Evolutionary conservation across 2,888 invertebrate genomes (phyloP).

Genomic region (Invenusta paracnida): DNA sequence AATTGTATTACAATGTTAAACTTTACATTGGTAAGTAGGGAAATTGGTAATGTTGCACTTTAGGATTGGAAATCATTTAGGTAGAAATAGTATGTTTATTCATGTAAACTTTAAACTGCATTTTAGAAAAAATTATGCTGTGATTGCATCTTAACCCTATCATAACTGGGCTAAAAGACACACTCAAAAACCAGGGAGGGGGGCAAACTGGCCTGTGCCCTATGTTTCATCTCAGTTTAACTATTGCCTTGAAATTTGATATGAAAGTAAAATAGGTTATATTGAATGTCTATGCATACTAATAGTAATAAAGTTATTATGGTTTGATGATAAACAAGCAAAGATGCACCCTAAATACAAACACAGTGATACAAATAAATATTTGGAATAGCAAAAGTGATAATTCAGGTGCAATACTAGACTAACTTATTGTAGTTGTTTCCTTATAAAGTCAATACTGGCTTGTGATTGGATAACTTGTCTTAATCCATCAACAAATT

Average conservation of each 20-base stretch:
- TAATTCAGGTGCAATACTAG: background rate
- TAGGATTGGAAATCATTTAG: too few relatives aligned
- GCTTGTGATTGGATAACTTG: background rate
- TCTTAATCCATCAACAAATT: background rate
- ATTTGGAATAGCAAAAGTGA: background rate
- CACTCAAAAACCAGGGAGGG: background rate
- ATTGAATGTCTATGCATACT: background rate
- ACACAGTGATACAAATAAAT: too few relatives aligned
- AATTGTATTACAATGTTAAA: too few relatives aligned
- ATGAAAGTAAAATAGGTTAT: background rate
- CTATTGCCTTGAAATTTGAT: background rate
- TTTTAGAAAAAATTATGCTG: background rate
- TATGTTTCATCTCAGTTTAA: background rate
- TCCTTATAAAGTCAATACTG: background rate
- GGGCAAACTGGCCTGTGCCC: background rate
- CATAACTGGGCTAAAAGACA: background rate
- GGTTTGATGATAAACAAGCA: background rate
- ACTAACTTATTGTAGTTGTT: background rate
- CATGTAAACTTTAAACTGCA: too few relatives aligned
- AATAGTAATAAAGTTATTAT: background rate
- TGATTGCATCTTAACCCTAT: background rate
- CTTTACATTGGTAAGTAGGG: too few relatives aligned
- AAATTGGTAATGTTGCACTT: too few relatives aligned
- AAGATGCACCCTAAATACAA: background rate
- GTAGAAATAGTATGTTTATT: too few relatives aligned